Conservation (phyloP, 2,113 vertebrate genomes). For the Ctenomys sociabilis region DNA sequence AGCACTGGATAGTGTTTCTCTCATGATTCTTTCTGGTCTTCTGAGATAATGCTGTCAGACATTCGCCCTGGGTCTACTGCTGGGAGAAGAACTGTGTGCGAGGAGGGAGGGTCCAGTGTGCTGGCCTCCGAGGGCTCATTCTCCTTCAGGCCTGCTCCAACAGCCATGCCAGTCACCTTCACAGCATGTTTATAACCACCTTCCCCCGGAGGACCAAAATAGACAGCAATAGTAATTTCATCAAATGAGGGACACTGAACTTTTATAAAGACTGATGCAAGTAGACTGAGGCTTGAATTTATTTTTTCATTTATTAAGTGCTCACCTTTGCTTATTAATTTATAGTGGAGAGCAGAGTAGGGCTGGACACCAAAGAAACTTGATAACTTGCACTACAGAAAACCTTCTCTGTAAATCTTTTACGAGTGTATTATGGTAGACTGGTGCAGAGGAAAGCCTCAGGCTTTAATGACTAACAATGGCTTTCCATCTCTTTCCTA, state of each 20-base stretch:
- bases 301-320: background rate
- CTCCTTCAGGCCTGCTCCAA: background rate
- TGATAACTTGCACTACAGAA: background rate
- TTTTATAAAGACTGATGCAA: background rate
- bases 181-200: background rate
- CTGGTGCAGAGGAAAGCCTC: background rate
- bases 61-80: background rate
- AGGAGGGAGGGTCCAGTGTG: rapidly evolving
- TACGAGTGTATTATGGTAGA: background rate
- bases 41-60: background rate
- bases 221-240: background rate
- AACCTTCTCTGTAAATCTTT: background rate
- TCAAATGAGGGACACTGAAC: background rate
- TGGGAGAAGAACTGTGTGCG: background rate
- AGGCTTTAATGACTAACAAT: background rate
- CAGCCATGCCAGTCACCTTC: background rate
- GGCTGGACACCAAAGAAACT: background rate
- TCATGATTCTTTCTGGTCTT: background rate
- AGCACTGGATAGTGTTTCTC: background rate
- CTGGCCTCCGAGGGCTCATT: background rate
- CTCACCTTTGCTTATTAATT: background rate
- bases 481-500: background rate
- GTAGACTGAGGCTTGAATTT: background rate
- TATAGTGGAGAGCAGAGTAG: background rate
- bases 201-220: background rate